phyloP scores from a whole-genome alignment of 2,797 vertebrate species.

The Pseudochirops corinnae region DNA sequence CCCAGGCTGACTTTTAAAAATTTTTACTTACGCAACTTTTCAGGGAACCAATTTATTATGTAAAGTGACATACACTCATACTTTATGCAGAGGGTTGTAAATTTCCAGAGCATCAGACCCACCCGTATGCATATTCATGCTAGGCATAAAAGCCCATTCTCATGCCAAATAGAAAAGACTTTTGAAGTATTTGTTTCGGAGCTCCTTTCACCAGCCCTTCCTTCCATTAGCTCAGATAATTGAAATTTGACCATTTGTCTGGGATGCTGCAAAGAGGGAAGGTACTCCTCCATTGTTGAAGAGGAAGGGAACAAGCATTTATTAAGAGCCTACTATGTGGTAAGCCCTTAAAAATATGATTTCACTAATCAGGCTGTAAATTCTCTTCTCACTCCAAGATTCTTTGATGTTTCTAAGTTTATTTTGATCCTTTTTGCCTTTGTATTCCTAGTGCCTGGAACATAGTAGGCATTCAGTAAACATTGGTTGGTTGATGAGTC shows the following conservation, averaged over 20 bases:
- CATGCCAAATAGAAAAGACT: not conserved
- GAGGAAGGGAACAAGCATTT: not conserved
- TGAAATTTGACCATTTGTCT: not conserved
- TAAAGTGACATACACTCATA: not conserved
- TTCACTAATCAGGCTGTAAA: not conserved
- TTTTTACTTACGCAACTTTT: conserved; percentile 30
- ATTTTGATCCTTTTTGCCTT: not conserved
- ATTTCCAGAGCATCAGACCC: conserved; percentile 32
- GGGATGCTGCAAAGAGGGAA: not conserved
- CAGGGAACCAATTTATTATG: conserved; percentile 5
- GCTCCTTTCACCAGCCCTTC: not conserved
- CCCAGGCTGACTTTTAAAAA: conserved; percentile 36
- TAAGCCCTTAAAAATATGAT: not conserved
- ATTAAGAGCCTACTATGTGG: not conserved
- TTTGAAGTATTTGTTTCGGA: not conserved
- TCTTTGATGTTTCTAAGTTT: not conserved
- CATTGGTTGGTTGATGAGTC: not conserved
- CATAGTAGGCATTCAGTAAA: not conserved
- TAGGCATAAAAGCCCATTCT: not conserved
- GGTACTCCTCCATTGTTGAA: not conserved
- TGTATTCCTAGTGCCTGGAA: not conserved
- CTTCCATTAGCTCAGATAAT: not conserved
- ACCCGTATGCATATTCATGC: not conserved
- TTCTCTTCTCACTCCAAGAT: not conserved
- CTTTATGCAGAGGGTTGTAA: conserved; percentile 12